Base-by-base conservation (phyloP, 2,797 vertebrate genomes). In the Argentina silus region DNA sequence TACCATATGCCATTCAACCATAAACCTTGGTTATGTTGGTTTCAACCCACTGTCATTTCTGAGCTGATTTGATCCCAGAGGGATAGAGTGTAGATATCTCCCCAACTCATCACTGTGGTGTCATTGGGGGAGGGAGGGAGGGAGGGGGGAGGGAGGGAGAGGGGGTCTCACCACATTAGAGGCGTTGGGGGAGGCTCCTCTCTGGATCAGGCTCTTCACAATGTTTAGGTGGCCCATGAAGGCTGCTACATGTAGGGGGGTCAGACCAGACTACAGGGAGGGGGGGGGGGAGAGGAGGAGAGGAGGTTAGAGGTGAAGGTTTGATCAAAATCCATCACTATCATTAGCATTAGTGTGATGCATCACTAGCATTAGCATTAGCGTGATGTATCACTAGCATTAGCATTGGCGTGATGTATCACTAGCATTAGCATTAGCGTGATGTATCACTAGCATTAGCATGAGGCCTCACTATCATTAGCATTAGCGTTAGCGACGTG, bases 221-320 rank as follows among this genome's bases (percentile, higher is more conserved):
- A 99, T 96, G 83, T 96, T 94, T 55, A 99, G 91, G 81, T 99
- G 97, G 9, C 97, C 97, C 97, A 99, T 98, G 88, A 98, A 99
- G 57, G 97, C 91, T 42, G 97, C 97, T 86, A 99, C 97, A 0
- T 99, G 97, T 76, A 99, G 95, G 17, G 97, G 97, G 0, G 97
- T 99, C 86, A 99, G 90, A 82, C 97, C 97, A 0, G 97, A 99
- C 97, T 99, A 83, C 14, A 67, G 12, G 23, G 66, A 14, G 53
- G 23, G 19, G 11, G 36, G 10, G 67, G 12, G 65, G 66, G 19
- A 61, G 10, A 45, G 36, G 23, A 11, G 27, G 19, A 7, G n/a
- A 67, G 21, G 23, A 27, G 23, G 12, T 23, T 61, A 14, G 14
- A 12, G 59, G 59, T 12, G 14, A 17, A 55, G 19, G 53, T 1